Base-by-base conservation (phyloP, 1,140 invertebrate species). In the Caerostris extrusa region DNA sequence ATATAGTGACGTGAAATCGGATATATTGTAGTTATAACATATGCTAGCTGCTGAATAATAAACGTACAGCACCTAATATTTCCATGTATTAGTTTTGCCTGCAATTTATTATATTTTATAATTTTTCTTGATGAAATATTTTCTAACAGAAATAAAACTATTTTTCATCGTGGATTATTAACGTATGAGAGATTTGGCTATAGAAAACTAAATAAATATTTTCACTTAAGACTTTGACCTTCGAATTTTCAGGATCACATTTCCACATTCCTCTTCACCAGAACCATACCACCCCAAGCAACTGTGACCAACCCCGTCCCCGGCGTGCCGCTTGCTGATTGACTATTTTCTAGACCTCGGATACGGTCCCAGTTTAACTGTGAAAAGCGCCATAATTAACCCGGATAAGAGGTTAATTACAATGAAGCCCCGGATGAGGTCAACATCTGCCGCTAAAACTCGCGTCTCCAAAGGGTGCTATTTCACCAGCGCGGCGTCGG, bases 381-480 rank as follows among this genome's bases (percentile, higher is more conserved):
- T 77, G 71, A 77, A 85, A 85, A 58, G 82, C 19, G 82, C 57
- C 82, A 85, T 88, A 88, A 88, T 88, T 88, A 88, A 88, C 86
- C 86, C 61, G 14, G 50, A 14, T 8, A 88, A 64, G 86, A 67
- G 86, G 86, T 88, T 88, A 88, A 88, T 88, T 88, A 88, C 60
- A 67, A 88, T n/a, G 86, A 57, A 85, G 86, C 86, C 34, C 53
- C 86, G 86, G 86, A n/a, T 67, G 50, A 60, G 86, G 86, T 88
- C 86, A 88, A 88, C 86, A 88, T 88, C 86, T 88, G 86, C 60
- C 61, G 58, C 86, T 88, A 67, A 88, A 67, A 58, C 50, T 34
- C 86, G 64, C 86, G n/a, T 88, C 86, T 88, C 86, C 86, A 88
- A 58, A 88, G 57, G 86, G 61, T 88, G 34, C 86, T 88, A 55